Evolutionary conservation across 2,797 vertebrate genomes (phyloP), one percentile per base, ranked within the genome.

Genomic region (Adrianichthys oophorus): DNA sequence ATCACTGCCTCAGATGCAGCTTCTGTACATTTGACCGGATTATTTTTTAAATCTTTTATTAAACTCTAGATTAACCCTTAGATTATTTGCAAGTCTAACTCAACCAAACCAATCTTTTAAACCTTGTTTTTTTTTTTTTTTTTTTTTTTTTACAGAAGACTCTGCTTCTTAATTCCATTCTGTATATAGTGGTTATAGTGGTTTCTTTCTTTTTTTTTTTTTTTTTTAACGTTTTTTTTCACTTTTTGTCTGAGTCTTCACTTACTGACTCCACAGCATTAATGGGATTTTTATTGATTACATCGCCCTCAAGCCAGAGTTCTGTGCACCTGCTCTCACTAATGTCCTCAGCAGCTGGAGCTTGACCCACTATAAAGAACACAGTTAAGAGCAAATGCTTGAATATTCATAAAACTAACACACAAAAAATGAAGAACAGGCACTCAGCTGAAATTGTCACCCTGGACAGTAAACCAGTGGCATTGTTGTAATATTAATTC

Each of bases 271-370:
- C 50, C 49, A 51, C 47, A 42, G 13, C 55, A 66, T 57, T 65
- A 59, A 64, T 63, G 14, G 12, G 4, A 7, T 59, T 59, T 2
- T 56, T 68, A 77, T 83, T 52, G 75, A 82, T 70, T 61, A 47
- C 16, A 62, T 59, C 52, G 50, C 32, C 61, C 40, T 1, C 15
- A 66, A 54, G 46, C 51, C 47, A 43, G 46, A 52, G 43, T 43
- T 5, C 4, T 21, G 45, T 43, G 49, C 62, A 72, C 66, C 62
- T 74, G 68, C 13, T 48, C 41, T 51, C 45, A 41, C 59, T 76
- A 66, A 81, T 72, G 62, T 75, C 19, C 19, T 17, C 65, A n/a
- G 57, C 57, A 55, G 32, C 57, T 47, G 55, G 41, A 48, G 48
- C 53, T 66, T 60, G 54, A 70, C 63, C 46, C 40, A 41, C 37